Base-by-base conservation (phyloP, 2,888 invertebrate species). In the Protodeltote pygarga region DNA sequence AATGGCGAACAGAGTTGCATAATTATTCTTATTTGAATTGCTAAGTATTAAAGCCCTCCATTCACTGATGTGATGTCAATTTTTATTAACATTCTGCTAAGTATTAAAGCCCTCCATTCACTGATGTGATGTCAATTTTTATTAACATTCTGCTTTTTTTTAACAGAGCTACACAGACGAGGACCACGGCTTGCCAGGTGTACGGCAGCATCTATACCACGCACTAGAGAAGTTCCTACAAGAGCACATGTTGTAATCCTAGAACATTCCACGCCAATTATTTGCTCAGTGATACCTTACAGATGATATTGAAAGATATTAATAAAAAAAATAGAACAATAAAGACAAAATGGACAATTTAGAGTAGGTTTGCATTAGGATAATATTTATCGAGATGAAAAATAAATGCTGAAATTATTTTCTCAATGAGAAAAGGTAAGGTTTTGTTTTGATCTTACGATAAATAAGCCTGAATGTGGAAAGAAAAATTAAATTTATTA, bases 201-300 rank as follows among this genome's bases (percentile, higher is more conserved):
- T 97, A 2, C 93, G 97, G 53, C 95, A 95, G 5, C 98, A 98
- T 90, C 93, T 98, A 16, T 98, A 98, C 83, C 97, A 97, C 83
- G 96, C 96, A 0, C 86, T 98, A 76, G 97, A 97, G 81, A 94
- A 95, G 77, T 98, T 98, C 93, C 93, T 97, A 35, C 47, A 71
- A 65, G 88, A 91, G 41, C 77, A 89, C 47, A 84, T 90, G 87
- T 67, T 89, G 51, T 89, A 85, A 77, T 24, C 21, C 2, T 14
- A 37, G 23, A 21, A 25, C 55, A 34, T 55, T 23, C 29, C 27
- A 6, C 32, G 32, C 25, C 19, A 37, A 35, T 17, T 13, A 29
- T 46, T 54, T 59, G 46, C 48, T 67, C 64, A 67, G 58, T 57
- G 24, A 27, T 37, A 61, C 19, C 14, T 39, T n/a, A n/a, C n/a